Percentiles rank a stretch among this genome's conserved stretches.
Evolutionary conservation across 2,797 vertebrate species (phyloP).

Genomic region (Esox lucius): DNA sequence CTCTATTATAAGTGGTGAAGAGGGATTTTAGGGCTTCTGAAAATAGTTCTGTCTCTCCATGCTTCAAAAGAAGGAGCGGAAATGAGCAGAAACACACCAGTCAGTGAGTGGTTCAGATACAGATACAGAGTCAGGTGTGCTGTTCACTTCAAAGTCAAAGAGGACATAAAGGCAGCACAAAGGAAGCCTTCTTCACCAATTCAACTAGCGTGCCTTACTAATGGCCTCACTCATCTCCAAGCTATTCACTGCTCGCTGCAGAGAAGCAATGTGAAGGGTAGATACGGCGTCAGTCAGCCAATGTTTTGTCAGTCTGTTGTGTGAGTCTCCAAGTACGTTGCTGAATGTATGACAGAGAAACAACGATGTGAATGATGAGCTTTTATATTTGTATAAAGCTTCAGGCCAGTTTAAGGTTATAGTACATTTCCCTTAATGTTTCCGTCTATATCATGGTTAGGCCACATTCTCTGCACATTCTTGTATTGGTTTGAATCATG

Average conservation of each 20-base stretch:
- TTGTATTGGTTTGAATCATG: not conserved
- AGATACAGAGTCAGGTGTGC: conserved; percentile 68
- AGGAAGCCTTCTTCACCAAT: conserved; percentile 56
- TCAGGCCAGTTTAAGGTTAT: not conserved
- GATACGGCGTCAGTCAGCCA: not conserved
- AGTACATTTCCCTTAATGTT: not conserved
- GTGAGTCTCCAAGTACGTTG: not conserved
- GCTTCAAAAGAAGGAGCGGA: conserved; percentile 49
- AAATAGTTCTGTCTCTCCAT: conserved; percentile 50
- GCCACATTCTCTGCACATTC: not conserved
- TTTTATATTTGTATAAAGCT: not conserved
- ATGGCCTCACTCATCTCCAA: conserved; percentile 14
- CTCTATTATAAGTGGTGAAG: conserved; percentile 22
- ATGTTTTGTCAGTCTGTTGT: not conserved
- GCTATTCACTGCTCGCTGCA: conserved; percentile 3
- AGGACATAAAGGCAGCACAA: conserved; percentile 59
- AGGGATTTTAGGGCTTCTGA: conserved; percentile 38
- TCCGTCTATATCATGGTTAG: not conserved
- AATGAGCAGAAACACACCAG: conserved; percentile 45
- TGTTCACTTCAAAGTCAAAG: conserved; percentile 65
- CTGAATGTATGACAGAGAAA: not conserved
- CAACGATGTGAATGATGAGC: not conserved
- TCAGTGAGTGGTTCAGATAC: conserved; percentile 19
- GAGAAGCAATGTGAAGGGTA: not conserved
- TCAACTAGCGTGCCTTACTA: conserved; percentile 20